Evolutionary conservation across 2,888 invertebrate species (phyloP).

Genomic region (Buathra laborator): DNA sequence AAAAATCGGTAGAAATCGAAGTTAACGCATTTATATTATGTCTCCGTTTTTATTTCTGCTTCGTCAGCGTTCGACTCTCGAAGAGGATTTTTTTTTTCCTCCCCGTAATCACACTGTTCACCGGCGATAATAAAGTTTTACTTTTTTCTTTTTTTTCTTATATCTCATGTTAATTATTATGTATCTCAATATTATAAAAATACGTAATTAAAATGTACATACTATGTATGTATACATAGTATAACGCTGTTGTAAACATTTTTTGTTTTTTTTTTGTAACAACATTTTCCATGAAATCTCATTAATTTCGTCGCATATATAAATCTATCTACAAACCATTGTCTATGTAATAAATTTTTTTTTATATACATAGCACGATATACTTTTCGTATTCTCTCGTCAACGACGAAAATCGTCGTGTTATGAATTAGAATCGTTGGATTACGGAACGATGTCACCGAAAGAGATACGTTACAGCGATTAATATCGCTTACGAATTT

Average conservation of each 20-base stretch:
- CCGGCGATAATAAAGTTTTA: not conserved
- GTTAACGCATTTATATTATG: not conserved
- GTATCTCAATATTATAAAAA: slow-evolving; percentile 72
- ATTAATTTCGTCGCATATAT: slow-evolving; percentile 40
- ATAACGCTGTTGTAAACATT: slow-evolving; percentile 65
- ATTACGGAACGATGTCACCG: not conserved
- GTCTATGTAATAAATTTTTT: slow-evolving; percentile 50
- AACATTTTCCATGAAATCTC: slow-evolving; percentile 35
- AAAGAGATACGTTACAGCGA: not conserved
- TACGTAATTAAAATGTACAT: slow-evolving; percentile 69
- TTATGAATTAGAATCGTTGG: not conserved
- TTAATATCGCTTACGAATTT: not conserved
- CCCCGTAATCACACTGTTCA: slow-evolving; percentile 25
- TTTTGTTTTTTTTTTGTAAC: slow-evolving; percentile 44
- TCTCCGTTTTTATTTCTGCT: slow-evolving; percentile 42
- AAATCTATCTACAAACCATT: slow-evolving; percentile 56
- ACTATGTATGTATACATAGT: slow-evolving; percentile 62
- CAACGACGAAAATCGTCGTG: slow-evolving; percentile 20
- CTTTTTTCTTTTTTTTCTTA: slow-evolving; percentile 20
- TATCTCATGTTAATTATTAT: slow-evolving; percentile 45
- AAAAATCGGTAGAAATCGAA: too few species aligned
- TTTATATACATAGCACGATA: slow-evolving; percentile 31
- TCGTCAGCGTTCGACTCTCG: slow-evolving; percentile 22
- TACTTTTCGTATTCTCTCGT: slow-evolving; percentile 2
- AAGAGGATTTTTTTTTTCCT: not conserved